A percentile compares a stretch with the other conserved stretches of the same genome.
Evolutionary conservation across 92 coral and sea anemone species (phyloP).

Genomic region (Bergia puertoricense): DNA sequence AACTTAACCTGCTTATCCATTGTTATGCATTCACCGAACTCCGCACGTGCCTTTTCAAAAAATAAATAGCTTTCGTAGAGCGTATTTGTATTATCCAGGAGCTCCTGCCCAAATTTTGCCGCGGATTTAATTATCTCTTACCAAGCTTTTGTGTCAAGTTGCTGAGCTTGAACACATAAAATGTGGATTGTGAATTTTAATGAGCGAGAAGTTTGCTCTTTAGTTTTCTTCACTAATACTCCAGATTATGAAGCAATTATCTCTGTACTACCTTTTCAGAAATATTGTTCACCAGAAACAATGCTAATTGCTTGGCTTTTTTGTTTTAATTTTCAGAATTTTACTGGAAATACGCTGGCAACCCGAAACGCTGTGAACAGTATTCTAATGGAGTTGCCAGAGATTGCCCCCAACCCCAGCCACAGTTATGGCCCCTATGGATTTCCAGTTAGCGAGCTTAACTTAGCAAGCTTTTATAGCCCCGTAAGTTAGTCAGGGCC

Average conservation of each 20-base stretch:
- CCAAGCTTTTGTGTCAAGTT: slow-evolving; percentile 60
- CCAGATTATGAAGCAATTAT: neutral
- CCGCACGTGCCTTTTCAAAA: slow-evolving; percentile 81
- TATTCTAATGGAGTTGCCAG: slow-evolving; percentile 77
- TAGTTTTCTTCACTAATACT: slow-evolving; percentile 3
- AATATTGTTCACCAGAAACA: slow-evolving; percentile 32
- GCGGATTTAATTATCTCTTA: slow-evolving; percentile 69
- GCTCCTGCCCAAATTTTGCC: slow-evolving; percentile 49
- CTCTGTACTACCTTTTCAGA: neutral
- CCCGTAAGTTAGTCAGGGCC: slow-evolving; percentile 47
- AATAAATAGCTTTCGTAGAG: slow-evolving; percentile 63
- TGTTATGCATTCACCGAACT: slow-evolving; percentile 43
- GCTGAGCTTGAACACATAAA: slow-evolving; percentile 58
- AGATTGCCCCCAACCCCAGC: slow-evolving; percentile 80
- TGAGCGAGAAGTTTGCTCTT: neutral
- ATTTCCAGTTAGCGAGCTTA: slow-evolving; percentile 26
- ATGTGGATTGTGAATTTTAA: slow-evolving; percentile 33
- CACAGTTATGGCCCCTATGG: neutral
- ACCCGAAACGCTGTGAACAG: slow-evolving; percentile 68
- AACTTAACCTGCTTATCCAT: slow-evolving; percentile 41
- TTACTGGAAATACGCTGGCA: slow-evolving; percentile 54
- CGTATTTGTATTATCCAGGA: slow-evolving; percentile 59
- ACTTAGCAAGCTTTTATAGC: slow-evolving; percentile 44
- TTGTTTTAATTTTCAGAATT: slow-evolving; percentile 53
- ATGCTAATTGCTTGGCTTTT: slow-evolving; percentile 42